Percentiles rank a stretch among this genome's conserved stretches.
Evolutionary conservation across 2,797 vertebrate genomes (phyloP).

Genomic region (Halcyon badia): DNA sequence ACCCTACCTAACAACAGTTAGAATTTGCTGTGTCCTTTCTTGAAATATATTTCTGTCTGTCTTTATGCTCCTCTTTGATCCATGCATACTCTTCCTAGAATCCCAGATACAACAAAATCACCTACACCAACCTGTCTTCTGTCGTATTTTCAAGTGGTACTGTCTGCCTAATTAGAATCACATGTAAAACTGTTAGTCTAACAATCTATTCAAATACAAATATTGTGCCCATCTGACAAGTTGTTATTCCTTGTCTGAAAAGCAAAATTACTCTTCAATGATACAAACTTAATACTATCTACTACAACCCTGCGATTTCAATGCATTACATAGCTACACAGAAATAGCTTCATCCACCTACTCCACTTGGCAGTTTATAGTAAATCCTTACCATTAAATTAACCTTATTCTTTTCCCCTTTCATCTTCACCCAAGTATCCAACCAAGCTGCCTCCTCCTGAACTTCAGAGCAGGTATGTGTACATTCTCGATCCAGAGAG

Average conservation of each 20-base stretch:
- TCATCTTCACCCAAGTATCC: constrained; percentile 62
- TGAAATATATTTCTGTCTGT: not conserved
- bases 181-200: not conserved
- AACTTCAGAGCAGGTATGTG: constrained; percentile 60
- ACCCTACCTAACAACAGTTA: not conserved
- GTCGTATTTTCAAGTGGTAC: not conserved
- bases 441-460: constrained; percentile 39
- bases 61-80: not conserved
- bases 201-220: not conserved
- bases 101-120: not conserved
- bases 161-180: not conserved
- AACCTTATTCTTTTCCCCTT: constrained; percentile 40
- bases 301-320: not conserved
- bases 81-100: not conserved
- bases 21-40: not conserved
- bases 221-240: not conserved
- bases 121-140: not conserved
- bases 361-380: constrained; percentile 38
- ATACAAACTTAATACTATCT: constrained; percentile 20
- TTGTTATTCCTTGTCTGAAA: not conserved
- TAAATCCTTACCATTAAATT: constrained; percentile 43
- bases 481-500: constrained; percentile 27
- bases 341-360: constrained; percentile 54
- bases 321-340: constrained; percentile 3
- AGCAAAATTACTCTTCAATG: constrained; percentile 33